Conservation (phyloP, 2,797 vertebrate species). For the Myotis myotis region DNA sequence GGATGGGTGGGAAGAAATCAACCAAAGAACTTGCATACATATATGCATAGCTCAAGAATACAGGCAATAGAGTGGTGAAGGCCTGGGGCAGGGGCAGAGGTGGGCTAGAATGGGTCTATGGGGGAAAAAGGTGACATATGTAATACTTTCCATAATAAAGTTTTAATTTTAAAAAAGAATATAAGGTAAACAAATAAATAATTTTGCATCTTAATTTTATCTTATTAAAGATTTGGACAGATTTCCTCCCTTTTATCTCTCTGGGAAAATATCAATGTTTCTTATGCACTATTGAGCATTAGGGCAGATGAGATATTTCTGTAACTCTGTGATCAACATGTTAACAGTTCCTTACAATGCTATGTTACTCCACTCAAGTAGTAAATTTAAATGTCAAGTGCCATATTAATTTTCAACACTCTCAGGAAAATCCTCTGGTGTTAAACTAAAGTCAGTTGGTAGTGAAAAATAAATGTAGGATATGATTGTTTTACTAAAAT, state of each 20-base stretch:
- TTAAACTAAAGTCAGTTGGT: neutral
- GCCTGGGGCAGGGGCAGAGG: too few relatives aligned
- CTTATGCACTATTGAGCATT: neutral
- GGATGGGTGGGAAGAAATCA: too few relatives aligned
- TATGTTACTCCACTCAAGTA: neutral
- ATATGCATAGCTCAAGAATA: too few relatives aligned
- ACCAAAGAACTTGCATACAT: too few relatives aligned
- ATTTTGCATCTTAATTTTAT: slow-evolving; percentile 43
- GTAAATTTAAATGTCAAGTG: neutral
- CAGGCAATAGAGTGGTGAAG: too few relatives aligned
- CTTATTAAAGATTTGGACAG: neutral
- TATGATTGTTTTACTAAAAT: neutral
- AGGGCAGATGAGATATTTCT: neutral
- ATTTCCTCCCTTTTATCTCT: neutral
- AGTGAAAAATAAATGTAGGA: neutral
- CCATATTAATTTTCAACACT: neutral
- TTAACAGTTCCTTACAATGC: neutral
- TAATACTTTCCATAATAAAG: too few relatives aligned
- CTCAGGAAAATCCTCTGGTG: neutral
- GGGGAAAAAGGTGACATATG: too few relatives aligned
- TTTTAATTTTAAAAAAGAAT: neutral
- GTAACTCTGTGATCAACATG: neutral
- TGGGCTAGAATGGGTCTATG: too few relatives aligned
- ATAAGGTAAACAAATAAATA: neutral
- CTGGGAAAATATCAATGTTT: neutral